phyloP scores from a whole-genome alignment of 2,888 invertebrate species.

The Ernsta delagoae region DNA sequence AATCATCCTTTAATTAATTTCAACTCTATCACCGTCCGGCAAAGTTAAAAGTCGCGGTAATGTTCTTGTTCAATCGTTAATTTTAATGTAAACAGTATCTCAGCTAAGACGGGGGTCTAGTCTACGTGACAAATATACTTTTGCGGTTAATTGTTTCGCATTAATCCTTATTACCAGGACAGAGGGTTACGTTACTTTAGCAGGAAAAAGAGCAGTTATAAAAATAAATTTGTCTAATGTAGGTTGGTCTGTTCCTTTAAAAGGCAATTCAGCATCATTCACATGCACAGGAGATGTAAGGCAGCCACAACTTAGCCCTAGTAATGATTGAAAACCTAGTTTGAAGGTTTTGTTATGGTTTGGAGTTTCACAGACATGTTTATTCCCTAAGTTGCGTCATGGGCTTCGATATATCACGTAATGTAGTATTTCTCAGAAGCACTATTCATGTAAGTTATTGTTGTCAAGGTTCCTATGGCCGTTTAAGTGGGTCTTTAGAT shows the following conservation, averaged over 20 bases:
- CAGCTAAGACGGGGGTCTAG: conserved; percentile 38
- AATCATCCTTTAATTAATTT: conserved; percentile 10
- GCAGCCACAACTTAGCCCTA: conserved; percentile 36
- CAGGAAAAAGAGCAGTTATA: neutral
- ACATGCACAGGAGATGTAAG: conserved; percentile 39
- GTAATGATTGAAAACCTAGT: conserved; percentile 44
- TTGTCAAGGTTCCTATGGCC: conserved; percentile 24
- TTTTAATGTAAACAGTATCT: conserved; percentile 43
- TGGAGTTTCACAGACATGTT: conserved; percentile 31
- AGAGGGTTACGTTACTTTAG: neutral
- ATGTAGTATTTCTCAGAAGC: conserved; percentile 20
- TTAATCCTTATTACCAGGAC: neutral
- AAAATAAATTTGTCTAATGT: conserved; percentile 25
- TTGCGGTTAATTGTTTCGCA: neutral
- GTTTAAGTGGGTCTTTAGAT: conserved; percentile 24
- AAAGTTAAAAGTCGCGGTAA: conserved; percentile 37
- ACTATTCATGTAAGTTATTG: conserved; percentile 31
- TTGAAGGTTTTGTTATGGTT: conserved; percentile 45
- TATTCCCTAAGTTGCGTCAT: conserved; percentile 29
- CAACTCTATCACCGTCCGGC: conserved; percentile 30
- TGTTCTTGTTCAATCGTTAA: conserved; percentile 39
- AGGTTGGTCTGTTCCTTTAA: conserved; percentile 36
- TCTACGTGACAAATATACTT: conserved; percentile 1
- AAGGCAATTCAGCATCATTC: conserved; percentile 38
- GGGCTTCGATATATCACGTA: conserved; percentile 16